Evolutionary conservation across 2,797 vertebrate genomes (phyloP), one percentile per base, ranked within the genome.

Genomic region (Characodon lateralis): DNA sequence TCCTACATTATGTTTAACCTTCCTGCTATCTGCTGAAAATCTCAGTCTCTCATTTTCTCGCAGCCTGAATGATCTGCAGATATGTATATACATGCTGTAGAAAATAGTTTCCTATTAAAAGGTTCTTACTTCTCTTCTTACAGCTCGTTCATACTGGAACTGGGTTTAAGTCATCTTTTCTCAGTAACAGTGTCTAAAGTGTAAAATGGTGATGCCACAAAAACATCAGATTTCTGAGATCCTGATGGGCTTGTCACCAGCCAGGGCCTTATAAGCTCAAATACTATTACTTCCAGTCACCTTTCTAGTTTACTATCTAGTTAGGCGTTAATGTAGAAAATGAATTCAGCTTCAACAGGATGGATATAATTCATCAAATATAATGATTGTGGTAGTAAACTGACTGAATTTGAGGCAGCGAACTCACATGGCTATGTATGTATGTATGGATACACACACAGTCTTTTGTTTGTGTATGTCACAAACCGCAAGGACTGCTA

Each of bases 401-500:
- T 20, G 20, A 76, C 14, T 6, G 3, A n/a, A 14, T 63, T 39
- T 35, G 41, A 78, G 9, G 58, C 16, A 63, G 66, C 35, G 35
- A 72, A 46, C 63, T 55, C 31, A 53, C 18, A 3, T 55, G 58
- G 9, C 55, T 18, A 41, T 9, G n/a, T 56, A 8, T 28, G 31
- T 46, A 13, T 48, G 39, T 43, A 53, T 50, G n/a, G 59, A 20
- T 43, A 31, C 41, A 68, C 48, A 31, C 16, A 41, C 22, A 43
- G 10, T 50, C 66, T 65, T 24, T 35, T 58, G 9, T 65, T 41
- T 50, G 51, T 72, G 71, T 71, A 51, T 61, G 24, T 71, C 31
- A 10, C 43, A 59, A 72, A 24, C 78, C 71, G 43, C 66, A 69
- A 72, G 78, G 61, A 68, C 69, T 56, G 61, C 51, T 75, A 72